Conservation (phyloP, 2,113 vertebrate genomes). For the Rhegmatorhina hoffmannsi region DNA sequence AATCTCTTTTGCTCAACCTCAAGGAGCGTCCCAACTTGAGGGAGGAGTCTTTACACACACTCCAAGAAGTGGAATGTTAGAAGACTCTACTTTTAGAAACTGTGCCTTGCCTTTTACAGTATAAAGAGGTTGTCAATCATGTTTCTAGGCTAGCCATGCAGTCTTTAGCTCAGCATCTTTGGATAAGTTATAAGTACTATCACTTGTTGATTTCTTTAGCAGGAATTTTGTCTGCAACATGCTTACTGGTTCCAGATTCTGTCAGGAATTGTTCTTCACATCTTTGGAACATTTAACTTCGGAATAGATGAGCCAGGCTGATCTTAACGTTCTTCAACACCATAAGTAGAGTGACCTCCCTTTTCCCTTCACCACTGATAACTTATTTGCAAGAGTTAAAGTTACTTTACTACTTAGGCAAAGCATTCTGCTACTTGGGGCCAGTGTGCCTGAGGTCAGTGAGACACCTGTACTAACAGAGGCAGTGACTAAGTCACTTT, state of each 20-base stretch:
- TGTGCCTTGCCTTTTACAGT: not conserved
- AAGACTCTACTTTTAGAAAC: not conserved
- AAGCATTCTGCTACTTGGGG: not conserved
- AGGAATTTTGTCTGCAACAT: not conserved
- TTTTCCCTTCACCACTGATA: not conserved
- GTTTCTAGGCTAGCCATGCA: not conserved
- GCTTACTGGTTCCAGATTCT: not conserved
- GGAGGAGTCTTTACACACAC: not conserved
- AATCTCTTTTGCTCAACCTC: not conserved
- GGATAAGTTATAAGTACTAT: not conserved
- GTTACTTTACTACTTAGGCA: not conserved
- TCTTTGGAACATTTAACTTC: not conserved
- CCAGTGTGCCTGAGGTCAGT: not conserved
- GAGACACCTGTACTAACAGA: not conserved
- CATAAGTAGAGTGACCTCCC: not conserved
- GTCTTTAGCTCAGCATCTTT: not conserved
- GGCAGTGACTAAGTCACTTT: not conserved
- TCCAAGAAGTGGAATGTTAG: not conserved
- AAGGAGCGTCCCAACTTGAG: not conserved
- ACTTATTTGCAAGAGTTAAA: not conserved
- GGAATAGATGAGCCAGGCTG: not conserved
- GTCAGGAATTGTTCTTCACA: not conserved
- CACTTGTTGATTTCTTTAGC: not conserved
- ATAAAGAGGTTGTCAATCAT: not conserved
- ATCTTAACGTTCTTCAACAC: not conserved